These are phyloP conservation scores for Chamaea fasciata DNA, from an alignment of 2,113 vertebrate species.

Conservation along the genomic window DNA sequence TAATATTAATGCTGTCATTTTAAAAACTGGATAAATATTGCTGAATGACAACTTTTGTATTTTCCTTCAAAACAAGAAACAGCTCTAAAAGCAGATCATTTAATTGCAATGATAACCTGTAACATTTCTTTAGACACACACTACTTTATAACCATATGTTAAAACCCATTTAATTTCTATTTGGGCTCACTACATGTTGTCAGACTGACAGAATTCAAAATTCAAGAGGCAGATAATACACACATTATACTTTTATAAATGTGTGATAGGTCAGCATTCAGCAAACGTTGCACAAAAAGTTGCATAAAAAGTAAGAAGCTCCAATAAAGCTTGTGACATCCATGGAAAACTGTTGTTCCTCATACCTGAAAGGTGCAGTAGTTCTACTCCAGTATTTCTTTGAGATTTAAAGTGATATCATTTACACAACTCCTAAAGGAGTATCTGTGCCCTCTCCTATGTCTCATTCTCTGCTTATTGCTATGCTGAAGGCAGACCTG, in stretches of 20 bases:
- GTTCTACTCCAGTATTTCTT: background rate
- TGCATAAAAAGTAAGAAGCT: background rate
- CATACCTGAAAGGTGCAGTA: background rate
- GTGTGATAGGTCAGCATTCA: background rate
- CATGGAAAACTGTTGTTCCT: background rate
- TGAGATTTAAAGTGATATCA: background rate
- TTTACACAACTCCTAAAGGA: background rate
- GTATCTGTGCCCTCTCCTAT: background rate
- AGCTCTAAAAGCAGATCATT: background rate
- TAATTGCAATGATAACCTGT: background rate
- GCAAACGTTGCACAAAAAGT: background rate
- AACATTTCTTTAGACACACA: background rate
- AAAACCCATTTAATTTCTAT: background rate
- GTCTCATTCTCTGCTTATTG: background rate
- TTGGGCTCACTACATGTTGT: background rate
- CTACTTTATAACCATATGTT: background rate
- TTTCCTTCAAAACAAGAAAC: background rate
- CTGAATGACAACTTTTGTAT: background rate
- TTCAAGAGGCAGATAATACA: background rate
- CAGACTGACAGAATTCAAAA: background rate
- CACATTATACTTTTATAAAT: background rate
- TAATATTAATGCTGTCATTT: background rate
- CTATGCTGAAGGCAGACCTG: background rate
- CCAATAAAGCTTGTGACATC: background rate
- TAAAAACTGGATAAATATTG: background rate